phyloP scores from a whole-genome alignment of 2,113 vertebrate species.

The Variabilichromis moorii region DNA sequence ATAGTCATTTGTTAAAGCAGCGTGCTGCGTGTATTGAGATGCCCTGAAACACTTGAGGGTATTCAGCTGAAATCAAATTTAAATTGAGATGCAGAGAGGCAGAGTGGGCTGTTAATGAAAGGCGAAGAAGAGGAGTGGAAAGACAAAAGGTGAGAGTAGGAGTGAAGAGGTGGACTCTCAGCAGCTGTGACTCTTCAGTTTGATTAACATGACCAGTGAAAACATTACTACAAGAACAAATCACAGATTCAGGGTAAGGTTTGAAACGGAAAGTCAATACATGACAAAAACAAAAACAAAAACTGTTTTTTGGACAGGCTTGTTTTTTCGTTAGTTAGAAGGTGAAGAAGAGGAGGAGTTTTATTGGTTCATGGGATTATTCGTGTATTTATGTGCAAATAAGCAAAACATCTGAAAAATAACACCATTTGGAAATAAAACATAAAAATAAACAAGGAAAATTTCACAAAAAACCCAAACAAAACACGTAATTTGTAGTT shows the following conservation, averaged over 20 bases:
- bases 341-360: neutral
- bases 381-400: neutral
- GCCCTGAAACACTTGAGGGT: neutral
- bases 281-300: neutral
- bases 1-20: neutral
- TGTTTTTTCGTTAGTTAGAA: neutral
- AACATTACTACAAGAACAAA: neutral
- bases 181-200: neutral
- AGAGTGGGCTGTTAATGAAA: neutral
- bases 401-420: accelerated
- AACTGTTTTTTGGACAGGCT: neutral
- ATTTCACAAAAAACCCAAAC: neutral
- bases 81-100: neutral
- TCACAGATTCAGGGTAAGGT: neutral
- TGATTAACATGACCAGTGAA: neutral
- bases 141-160: neutral
- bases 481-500: neutral
- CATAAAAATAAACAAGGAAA: neutral
- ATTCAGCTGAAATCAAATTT: neutral
- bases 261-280: neutral
- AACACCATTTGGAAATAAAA: neutral
- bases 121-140: neutral
- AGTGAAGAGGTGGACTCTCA: neutral
- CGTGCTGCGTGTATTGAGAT: neutral
- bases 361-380: neutral